Percentiles rank a stretch among this genome's conserved stretches.
These are phyloP conservation scores for Zalophus californianus DNA, from an alignment of 2,797 vertebrate species.

Conservation along the genomic window DNA sequence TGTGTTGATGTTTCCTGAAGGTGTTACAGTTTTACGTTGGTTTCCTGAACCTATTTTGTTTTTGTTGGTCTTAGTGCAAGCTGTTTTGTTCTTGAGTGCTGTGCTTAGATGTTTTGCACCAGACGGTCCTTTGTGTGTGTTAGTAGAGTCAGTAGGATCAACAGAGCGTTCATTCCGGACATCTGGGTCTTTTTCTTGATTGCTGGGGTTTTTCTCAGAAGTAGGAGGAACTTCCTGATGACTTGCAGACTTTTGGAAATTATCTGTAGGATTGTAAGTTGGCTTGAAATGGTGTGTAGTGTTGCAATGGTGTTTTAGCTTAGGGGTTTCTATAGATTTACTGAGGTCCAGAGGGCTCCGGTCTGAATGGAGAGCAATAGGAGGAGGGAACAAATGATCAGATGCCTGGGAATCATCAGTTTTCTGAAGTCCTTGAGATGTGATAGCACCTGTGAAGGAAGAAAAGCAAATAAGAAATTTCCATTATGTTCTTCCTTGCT, in stretches of 20 bases:
- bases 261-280: background rate
- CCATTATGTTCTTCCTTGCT: background rate
- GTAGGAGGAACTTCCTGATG: background rate
- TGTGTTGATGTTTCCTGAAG: background rate
- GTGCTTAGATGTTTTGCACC: background rate
- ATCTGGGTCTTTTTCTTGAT: background rate
- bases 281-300: background rate
- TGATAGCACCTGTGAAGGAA: slow-evolving; percentile 47
- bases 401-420: background rate
- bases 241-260: background rate
- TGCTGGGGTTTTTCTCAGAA: background rate
- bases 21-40: rapidly evolving
- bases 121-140: background rate
- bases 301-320: background rate
- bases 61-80: background rate
- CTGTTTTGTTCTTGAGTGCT: background rate
- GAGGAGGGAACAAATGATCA: too few relatives aligned
- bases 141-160: too few relatives aligned
- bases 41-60: background rate
- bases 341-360: background rate
- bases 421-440: slow-evolving; percentile 24
- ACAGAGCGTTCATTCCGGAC: background rate
- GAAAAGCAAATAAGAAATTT: slow-evolving; percentile 10
- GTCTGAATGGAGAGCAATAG: background rate
- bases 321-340: background rate